Evolutionary conservation across 2,888 invertebrate genomes (phyloP).

Genomic region (Sisyra terminalis): DNA sequence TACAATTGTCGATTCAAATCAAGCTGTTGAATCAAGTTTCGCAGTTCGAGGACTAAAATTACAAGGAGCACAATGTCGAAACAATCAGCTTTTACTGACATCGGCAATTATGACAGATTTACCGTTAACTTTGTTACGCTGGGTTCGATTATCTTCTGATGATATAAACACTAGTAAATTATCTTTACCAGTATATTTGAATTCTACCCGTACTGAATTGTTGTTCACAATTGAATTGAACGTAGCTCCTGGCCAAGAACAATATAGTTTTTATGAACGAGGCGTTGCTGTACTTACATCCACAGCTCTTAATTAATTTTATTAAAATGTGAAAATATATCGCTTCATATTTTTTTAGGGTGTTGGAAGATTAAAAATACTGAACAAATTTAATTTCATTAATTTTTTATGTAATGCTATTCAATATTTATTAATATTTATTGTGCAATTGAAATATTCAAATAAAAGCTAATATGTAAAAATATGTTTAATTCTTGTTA

Average conservation of each 20-base stretch:
- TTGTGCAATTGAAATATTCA: too few relatives aligned
- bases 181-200: slow-evolving; percentile 91
- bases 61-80: slow-evolving; percentile 89
- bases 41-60: slow-evolving; percentile 59
- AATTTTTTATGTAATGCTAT: too few relatives aligned
- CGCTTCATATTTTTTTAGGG: too few relatives aligned
- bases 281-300: slow-evolving; percentile 95
- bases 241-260: slow-evolving; percentile 78
- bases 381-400: too few relatives aligned
- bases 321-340: too few relatives aligned
- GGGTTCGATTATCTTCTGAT: slow-evolving; percentile 39
- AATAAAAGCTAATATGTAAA: too few relatives aligned
- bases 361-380: too few relatives aligned
- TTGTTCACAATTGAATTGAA: slow-evolving; percentile 91
- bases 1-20: slow-evolving; percentile 37
- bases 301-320: slow-evolving; percentile 61
- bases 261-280: slow-evolving; percentile 93
- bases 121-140: slow-evolving; percentile 74
- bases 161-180: slow-evolving; percentile 41
- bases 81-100: slow-evolving; percentile 77
- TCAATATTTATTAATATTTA: too few relatives aligned
- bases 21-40: slow-evolving; percentile 25
- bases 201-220: slow-evolving; percentile 86
- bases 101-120: slow-evolving; percentile 92
- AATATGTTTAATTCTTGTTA: too few relatives aligned